A percentile compares a stretch with the other conserved stretches of the same genome.
phyloP scores from a whole-genome alignment of 1,140 invertebrate species.

The Conus ventricosus region DNA sequence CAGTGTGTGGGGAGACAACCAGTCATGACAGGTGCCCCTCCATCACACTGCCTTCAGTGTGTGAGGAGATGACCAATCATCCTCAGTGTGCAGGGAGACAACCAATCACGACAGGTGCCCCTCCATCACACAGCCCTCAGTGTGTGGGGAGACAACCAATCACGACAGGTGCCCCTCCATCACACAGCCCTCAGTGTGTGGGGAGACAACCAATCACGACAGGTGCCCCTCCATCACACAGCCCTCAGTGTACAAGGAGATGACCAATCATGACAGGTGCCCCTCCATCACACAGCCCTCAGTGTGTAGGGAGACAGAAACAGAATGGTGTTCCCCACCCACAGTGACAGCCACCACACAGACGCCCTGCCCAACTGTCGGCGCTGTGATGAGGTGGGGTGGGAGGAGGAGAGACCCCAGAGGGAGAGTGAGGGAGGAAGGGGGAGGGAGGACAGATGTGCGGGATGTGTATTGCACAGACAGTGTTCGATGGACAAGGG shows the following conservation, averaged over 20 bases:
- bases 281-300: too few species aligned
- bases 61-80: constrained; percentile 33
- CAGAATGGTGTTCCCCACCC: neutral
- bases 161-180: constrained; percentile 45
- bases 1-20: too few species aligned
- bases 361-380: constrained; percentile 27
- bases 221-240: constrained; percentile 11
- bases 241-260: constrained; percentile 13
- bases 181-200: too few species aligned
- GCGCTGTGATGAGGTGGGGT: too few species aligned
- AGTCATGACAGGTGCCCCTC: too few species aligned
- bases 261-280: too few species aligned
- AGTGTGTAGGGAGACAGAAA: too few species aligned
- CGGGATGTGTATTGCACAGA: neutral
- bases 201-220: too few species aligned
- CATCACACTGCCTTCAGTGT: too few species aligned
- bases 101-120: neutral
- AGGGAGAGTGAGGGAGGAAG: neutral
- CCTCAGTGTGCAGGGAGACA: too few species aligned
- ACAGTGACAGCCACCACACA: constrained; percentile 29
- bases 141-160: constrained; percentile 37
- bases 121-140: constrained; percentile 16
- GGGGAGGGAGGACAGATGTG: neutral
- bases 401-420: too few species aligned
- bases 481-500: neutral